Percentiles rank a stretch among this genome's conserved stretches.
These are phyloP conservation scores for Aldrovandia affinis DNA, from an alignment of 2,797 vertebrate species.

Conservation along the genomic window DNA sequence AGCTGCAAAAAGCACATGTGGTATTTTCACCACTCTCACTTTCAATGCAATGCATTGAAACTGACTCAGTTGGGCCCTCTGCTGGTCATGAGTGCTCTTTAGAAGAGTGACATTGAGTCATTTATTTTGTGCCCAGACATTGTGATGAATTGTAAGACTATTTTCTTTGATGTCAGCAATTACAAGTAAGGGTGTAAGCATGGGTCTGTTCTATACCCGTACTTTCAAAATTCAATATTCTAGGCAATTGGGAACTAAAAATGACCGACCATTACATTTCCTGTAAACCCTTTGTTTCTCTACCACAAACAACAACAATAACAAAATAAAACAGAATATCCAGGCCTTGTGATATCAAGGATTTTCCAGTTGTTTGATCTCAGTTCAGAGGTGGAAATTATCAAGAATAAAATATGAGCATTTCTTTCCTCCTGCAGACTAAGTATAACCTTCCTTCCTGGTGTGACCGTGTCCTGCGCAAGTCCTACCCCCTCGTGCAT, in stretches of 20 bases:
- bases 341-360: not conserved
- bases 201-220: not conserved
- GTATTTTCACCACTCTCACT: not conserved
- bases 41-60: not conserved
- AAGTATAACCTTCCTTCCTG: constrained; percentile 98
- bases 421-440: constrained; percentile 73
- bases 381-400: not conserved
- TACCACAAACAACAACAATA: not conserved
- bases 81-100: not conserved
- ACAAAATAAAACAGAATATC: not conserved
- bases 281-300: not conserved
- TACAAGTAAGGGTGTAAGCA: not conserved
- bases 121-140: not conserved
- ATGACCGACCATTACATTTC: not conserved
- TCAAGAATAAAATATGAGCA: not conserved
- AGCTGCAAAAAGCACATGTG: not conserved
- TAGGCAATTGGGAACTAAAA: not conserved
- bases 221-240: no score
- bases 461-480: constrained; percentile 96
- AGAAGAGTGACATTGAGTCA: not conserved
- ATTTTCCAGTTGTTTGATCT: not conserved
- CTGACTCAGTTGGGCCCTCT: constrained; percentile 3
- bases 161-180: no score
- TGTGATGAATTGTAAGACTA: not conserved
- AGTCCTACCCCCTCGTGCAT: constrained; percentile 93